Percentiles rank a stretch among this genome's conserved stretches.
These are phyloP conservation scores for Dipodomys stephensi DNA, from an alignment of 2,113 vertebrate genomes.

Conservation along the genomic window DNA sequence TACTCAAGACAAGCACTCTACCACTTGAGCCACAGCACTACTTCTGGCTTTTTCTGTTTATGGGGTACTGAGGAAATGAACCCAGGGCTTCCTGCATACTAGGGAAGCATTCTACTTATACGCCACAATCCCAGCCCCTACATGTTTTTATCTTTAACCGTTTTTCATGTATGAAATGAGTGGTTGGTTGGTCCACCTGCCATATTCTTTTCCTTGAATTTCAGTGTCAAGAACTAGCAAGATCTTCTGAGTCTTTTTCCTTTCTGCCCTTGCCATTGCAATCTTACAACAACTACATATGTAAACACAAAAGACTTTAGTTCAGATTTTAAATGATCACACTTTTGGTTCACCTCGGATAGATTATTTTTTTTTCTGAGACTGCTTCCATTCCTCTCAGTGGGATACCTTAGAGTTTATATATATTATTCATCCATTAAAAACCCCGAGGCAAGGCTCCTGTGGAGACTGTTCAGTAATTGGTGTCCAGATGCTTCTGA, in stretches of 20 bases:
- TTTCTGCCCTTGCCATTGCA: not conserved
- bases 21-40: too few species aligned
- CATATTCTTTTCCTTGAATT: not conserved
- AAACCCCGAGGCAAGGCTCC: conserved; percentile 85
- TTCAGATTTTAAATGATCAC: conserved; percentile 76
- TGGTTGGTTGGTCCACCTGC: not conserved
- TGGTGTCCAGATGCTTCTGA: conserved; percentile 87
- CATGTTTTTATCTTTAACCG: not conserved
- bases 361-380: conserved; percentile 73
- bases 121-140: too few species aligned
- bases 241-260: not conserved
- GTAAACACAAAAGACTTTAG: conserved; percentile 75
- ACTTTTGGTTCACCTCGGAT: conserved; percentile 82
- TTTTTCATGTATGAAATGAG: not conserved
- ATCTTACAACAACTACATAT: not conserved
- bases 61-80: too few species aligned
- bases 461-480: conserved; percentile 86
- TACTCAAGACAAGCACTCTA: too few species aligned
- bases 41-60: too few species aligned
- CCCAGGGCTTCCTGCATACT: too few species aligned
- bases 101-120: too few species aligned
- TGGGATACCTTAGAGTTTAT: conserved; percentile 83
- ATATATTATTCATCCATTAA: conserved; percentile 89
- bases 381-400: conserved; percentile 82
- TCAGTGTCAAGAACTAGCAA: not conserved